Conservation (phyloP, 2,797 vertebrate genomes). For the Microctenopoma lineatum region DNA sequence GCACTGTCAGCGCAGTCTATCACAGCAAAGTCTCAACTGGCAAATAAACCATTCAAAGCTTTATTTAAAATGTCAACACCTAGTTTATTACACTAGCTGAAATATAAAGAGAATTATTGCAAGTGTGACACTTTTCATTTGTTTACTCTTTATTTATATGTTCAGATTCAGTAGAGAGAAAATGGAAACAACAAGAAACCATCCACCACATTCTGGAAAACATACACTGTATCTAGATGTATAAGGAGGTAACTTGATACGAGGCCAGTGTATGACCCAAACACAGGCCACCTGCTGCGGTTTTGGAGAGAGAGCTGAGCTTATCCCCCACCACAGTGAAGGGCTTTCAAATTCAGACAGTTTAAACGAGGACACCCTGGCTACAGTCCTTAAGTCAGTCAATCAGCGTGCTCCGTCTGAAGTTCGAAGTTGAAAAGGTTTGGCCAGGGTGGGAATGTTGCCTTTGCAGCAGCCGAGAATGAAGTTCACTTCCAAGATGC, state of each 20-base stretch:
- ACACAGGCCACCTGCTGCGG: constrained; percentile 82
- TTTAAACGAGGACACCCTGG: constrained; percentile 78
- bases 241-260: constrained; percentile 67
- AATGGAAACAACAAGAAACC: constrained; percentile 49
- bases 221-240: constrained; percentile 52
- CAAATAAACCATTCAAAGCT: constrained; percentile 37
- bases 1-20: too few relatives aligned
- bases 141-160: constrained; percentile 43
- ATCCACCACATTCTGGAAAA: constrained; percentile 58
- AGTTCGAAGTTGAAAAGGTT: constrained; percentile 55
- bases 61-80: constrained; percentile 51
- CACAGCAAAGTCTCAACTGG: too few relatives aligned
- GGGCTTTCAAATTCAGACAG: constrained; percentile 66
- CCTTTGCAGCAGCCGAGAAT: constrained; percentile 45
- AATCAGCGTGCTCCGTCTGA: constrained; percentile 54
- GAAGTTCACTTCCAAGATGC: constrained; percentile 34
- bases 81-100: constrained; percentile 56
- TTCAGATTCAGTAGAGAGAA: constrained; percentile 36
- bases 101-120: constrained; percentile 63
- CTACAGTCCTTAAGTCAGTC: constrained; percentile 65
- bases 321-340: constrained; percentile 60
- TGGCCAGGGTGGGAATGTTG: constrained; percentile 23
- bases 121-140: constrained; percentile 28
- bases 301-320: constrained; percentile 56
- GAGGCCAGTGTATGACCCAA: constrained; percentile 68